These are phyloP conservation scores for Chauna torquata DNA, from an alignment of 2,113 vertebrate species.

Conservation along the genomic window DNA sequence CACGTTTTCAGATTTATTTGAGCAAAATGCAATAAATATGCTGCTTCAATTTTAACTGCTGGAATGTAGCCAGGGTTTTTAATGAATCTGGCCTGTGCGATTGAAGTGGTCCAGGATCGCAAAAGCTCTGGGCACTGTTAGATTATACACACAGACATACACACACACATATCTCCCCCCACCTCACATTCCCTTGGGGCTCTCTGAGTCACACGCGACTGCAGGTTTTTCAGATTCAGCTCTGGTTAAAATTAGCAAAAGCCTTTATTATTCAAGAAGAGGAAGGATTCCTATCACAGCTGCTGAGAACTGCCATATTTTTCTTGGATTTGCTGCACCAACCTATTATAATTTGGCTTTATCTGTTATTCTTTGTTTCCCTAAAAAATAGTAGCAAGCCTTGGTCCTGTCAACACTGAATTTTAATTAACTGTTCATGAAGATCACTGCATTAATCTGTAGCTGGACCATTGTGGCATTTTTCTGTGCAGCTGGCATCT, in stretches of 20 bases:
- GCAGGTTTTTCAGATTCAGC: conserved; percentile 73
- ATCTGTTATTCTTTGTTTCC: conserved; percentile 66
- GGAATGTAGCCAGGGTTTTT: conserved; percentile 96
- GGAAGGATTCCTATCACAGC: conserved; percentile 67
- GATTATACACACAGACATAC: conserved; percentile 69
- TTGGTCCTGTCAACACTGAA: conserved; percentile 15
- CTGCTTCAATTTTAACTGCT: conserved; percentile 97
- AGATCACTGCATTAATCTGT: conserved; percentile 33
- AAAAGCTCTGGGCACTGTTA: conserved; percentile 81
- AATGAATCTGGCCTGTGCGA: conserved; percentile 97
- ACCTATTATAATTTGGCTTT: conserved; percentile 61
- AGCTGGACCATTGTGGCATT: not conserved
- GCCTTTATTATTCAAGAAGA: conserved; percentile 73
- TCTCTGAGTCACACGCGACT: conserved; percentile 71
- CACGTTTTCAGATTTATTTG: conserved; percentile 98
- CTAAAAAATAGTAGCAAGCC: conserved; percentile 36
- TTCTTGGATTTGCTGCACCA: conserved; percentile 33
- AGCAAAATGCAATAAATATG: conserved; percentile 97
- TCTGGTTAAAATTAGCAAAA: conserved; percentile 80
- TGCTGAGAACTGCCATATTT: conserved; percentile 61
- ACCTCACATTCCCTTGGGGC: conserved; percentile 71
- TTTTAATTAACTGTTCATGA: conserved; percentile 42
- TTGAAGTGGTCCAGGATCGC: conserved; percentile 85
- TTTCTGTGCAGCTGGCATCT: not conserved
- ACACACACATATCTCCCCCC: conserved; percentile 36